Percentiles rank a stretch among this genome's conserved stretches.
These are phyloP conservation scores for Pararge aegeria DNA, from an alignment of 1,140 invertebrate genomes.

Conservation along the genomic window DNA sequence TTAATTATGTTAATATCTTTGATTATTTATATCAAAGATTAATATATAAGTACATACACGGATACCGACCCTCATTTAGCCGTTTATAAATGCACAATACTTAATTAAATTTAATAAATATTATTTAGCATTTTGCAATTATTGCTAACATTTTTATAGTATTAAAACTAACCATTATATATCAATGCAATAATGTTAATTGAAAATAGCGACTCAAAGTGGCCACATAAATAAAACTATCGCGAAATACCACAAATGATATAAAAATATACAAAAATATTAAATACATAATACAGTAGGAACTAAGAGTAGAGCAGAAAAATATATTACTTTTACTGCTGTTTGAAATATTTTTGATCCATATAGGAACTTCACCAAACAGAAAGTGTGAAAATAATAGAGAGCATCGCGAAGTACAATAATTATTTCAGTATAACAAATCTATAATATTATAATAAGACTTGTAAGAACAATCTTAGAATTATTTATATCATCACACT, in stretches of 20 bases:
- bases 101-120: background rate
- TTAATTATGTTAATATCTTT: background rate
- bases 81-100: conserved; percentile 13
- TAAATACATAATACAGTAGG: conserved; percentile 10
- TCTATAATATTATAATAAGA: conserved; percentile 5
- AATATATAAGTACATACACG: conserved; percentile 25
- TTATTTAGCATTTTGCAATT: background rate
- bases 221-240: conserved; percentile 2
- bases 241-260: background rate
- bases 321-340: background rate
- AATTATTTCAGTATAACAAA: conserved; percentile 1
- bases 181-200: background rate
- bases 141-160: conserved; percentile 2
- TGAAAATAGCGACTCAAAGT: background rate
- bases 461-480: conserved; percentile 11
- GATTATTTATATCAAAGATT: background rate
- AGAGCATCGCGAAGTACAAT: conserved; percentile 11
- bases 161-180: background rate
- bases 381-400: conserved; percentile 8
- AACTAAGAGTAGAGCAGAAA: conserved; percentile 11
- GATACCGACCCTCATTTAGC: conserved; percentile 28
- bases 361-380: conserved; percentile 15
- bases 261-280: conserved; percentile 16
- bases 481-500: conserved; percentile 10
- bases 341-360: conserved; percentile 10